These are phyloP conservation scores for Agriopis aurantiaria DNA, from an alignment of 2,888 invertebrate genomes.

Conservation along the genomic window DNA sequence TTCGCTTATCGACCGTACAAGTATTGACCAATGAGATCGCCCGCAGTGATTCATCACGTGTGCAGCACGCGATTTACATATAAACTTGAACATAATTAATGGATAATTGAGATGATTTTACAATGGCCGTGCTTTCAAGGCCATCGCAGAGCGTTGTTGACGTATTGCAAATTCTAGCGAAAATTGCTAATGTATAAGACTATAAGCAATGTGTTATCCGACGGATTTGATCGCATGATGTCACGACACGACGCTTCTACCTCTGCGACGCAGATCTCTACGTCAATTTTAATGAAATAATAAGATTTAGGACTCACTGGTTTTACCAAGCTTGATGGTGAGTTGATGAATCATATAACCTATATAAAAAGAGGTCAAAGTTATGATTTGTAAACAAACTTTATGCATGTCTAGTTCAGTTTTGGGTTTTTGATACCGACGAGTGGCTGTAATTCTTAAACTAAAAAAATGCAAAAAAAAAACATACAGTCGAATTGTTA, in stretches of 20 bases:
- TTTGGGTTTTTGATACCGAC: too few species aligned
- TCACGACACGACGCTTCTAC: slow-evolving; percentile 35
- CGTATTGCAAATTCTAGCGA: slow-evolving; percentile 57
- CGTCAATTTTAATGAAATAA: slow-evolving; percentile 11
- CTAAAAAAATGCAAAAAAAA: too few species aligned
- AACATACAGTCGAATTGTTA: too few species aligned
- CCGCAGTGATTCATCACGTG: slow-evolving; percentile 47
- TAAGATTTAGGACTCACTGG: slow-evolving; percentile 13
- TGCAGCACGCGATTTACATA: slow-evolving; percentile 58
- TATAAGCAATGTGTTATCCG: slow-evolving; percentile 43
- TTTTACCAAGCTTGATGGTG: slow-evolving; percentile 17
- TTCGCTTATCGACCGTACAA: slow-evolving; percentile 45
- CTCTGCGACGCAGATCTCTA: slow-evolving; percentile 8
- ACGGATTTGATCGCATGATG: slow-evolving; percentile 44
- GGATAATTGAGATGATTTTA: slow-evolving; percentile 62
- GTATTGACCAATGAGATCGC: slow-evolving; percentile 48
- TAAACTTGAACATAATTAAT: slow-evolving; percentile 53
- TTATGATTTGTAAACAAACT: slow-evolving; percentile 6
- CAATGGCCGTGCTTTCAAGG: slow-evolving; percentile 50
- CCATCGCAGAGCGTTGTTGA: slow-evolving; percentile 38
- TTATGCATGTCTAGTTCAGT: not conserved
- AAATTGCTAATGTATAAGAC: slow-evolving; percentile 50
- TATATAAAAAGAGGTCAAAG: not conserved
- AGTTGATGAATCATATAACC: not conserved
- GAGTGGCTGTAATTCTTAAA: too few species aligned